Base-by-base conservation (phyloP, 2,888 invertebrate genomes). In the Meganola albula region DNA sequence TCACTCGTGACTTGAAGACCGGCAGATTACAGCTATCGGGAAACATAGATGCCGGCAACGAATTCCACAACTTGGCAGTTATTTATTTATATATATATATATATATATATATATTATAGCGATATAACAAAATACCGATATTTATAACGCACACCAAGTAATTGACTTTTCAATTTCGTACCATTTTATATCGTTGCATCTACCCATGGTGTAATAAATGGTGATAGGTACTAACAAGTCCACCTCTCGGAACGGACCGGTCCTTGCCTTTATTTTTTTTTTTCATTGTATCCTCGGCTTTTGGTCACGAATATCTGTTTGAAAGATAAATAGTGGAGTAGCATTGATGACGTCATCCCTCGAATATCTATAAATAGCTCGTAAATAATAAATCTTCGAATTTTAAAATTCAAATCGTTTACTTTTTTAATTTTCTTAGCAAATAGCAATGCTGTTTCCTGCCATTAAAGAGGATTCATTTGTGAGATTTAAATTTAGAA, bases 181-280 rank as follows among this genome's bases (percentile, higher is more conserved):
- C 45, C 54, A 53, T 62, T 60, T 53, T 53, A 59, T 58, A 52
- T 49, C 43, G 52, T 30, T 45, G 39, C 32, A 38, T 47, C 54
- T 64, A 60, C 75, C 78, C 64, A 71, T 64, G 69, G 79, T 58
- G 75, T 77, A 71, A 79, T 79, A 79, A 80, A 80, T 79, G 79
- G 66, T 70, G 70, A 66, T 69, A n/a, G n/a, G n/a, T n/a, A 74
- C 74, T 72, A 75, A 79, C 76, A 73, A 72, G 76, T 66, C 55
- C 63, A 53, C 44, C 79, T 82, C 82, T 74, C 63, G 53, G 80
- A 80, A 80, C 63, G 71, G 67, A 58, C 69, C 60, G 56, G 53
- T 53, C 53, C 58, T 59, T 44, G 52, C 42, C 42, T 57, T 58
- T 60, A 62, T 48, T 50, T 51, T 35, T 53, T 49, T 54, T 63